Base-by-base conservation (phyloP, 2,797 vertebrate species). In the Arnoldichthys spilopterus region DNA sequence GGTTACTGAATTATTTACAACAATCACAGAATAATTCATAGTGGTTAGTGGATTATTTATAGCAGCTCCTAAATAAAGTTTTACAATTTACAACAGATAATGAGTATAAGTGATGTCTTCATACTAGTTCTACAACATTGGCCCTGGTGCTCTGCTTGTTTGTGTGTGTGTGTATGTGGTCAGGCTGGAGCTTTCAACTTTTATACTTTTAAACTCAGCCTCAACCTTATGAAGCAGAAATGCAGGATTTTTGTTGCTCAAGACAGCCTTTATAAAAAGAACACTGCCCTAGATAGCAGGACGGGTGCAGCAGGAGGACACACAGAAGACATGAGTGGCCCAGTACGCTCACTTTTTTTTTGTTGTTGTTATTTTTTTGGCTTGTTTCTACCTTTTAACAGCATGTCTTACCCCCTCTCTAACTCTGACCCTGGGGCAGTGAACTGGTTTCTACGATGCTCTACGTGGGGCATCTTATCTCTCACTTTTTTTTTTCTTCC, bases 391-490 rank as follows among this genome's bases (percentile, higher is more conserved):
- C 77, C 78, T 68, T 70, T 75, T 82, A 75, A 80, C 56, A 80
- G 67, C 74, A 80, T 83, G 24, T 84, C 75, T 82, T 59, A 68
- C 51, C 67, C 73, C 62, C 59, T 73, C 59, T 62, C 75, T 83
- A 58, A 67, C 83, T 78, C 71, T 40, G 62, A 78, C 85, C 73
- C 74, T 34, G 70, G 69, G 79, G 84, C 70, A 30, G 66, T 67
- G 61, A 80, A 85, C 81, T 79, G 67, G 51, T 83, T 86, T 90
- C 85, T 76, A 66, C 85, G 83, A 82, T 18, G 79, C 82, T 88
- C 73, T 51, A 86, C 84, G 66, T 87, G 87, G 89, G 89, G 83
- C 90, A 86, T 91, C 92, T 92, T 92, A 89, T 92, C 87, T 83
- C 79, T 70, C 76, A 59, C 30, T 78, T 74, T 72, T 76, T n/a